Percentiles rank a stretch among this genome's conserved stretches.
Evolutionary conservation across 2,888 invertebrate genomes (phyloP).

Genomic region (Pimpla rufipes): DNA sequence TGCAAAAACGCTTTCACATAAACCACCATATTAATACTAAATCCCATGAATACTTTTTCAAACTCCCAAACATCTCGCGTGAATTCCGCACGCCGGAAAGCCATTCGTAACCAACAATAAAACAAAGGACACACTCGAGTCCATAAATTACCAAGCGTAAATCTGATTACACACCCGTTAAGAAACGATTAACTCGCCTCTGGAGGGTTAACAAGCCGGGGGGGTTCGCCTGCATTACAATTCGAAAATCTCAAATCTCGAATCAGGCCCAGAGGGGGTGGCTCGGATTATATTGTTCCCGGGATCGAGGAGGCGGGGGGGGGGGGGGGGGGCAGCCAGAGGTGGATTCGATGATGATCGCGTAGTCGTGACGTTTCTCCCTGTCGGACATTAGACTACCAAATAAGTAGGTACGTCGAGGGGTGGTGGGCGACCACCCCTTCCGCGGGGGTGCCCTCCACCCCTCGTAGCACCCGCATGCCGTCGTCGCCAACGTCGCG

Average conservation of each 20-base stretch:
- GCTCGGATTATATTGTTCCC: conserved; percentile 56
- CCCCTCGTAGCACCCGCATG: conserved; percentile 65
- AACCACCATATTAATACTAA: no score
- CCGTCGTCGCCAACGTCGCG: conserved; percentile 61
- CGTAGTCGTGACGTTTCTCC: conserved; percentile 66
- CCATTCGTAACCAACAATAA: not conserved
- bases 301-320: conserved; percentile 17
- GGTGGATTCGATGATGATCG: conserved; percentile 60
- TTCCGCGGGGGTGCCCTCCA: conserved; percentile 47
- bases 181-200: conserved; percentile 50
- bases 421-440: conserved; percentile 51
- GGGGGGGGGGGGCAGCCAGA: not conserved
- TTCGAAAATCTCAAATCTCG: conserved; percentile 58
- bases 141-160: conserved; percentile 35
- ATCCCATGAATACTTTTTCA: no score
- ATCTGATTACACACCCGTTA: conserved; percentile 40
- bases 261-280: conserved; percentile 41
- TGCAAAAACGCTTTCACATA: no score
- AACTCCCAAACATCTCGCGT: not conserved
- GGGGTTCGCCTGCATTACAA: conserved; percentile 35
- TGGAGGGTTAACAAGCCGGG: conserved; percentile 14
- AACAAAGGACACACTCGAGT: conserved; percentile 3
- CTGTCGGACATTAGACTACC: conserved; percentile 84
- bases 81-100: not conserved
- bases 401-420: conserved; percentile 82